Base-by-base conservation (phyloP, 2,113 vertebrate genomes). In the Sander lucioperca region DNA sequence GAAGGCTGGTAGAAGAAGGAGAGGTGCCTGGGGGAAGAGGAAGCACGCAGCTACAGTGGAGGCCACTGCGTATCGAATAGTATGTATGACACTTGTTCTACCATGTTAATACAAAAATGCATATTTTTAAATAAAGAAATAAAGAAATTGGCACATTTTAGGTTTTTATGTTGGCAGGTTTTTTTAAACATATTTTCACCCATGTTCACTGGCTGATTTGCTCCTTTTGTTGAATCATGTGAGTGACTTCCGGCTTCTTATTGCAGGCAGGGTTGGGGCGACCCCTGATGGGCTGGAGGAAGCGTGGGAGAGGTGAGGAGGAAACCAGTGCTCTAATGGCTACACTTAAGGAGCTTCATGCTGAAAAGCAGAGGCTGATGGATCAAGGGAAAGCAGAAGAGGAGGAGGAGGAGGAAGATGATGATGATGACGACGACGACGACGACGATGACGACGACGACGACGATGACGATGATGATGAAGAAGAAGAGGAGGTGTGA, bases 361-460 rank as follows among this genome's bases (percentile, higher is more conserved):
- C 69, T 15, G 86, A 95, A 27, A 95, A 94, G 80, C 86, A 11
- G 19, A 76, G 83, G 21, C 90, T 95, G 50, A 83, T 93, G 90
- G 92, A 83, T 83, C 27, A 89, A 50, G 56, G 74, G 30, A 85
- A 84, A 80, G 18, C 23, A 47, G 64, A 70, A 13, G 62, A 92
- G 0, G 92, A 90, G 0, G 91, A 90, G 0, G 89, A 85, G 0
- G 92, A 91, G 0, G 90, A 93, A 0, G 83, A 90, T 0, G 88
- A 93, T 0, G 88, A 92, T 0, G 91, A 94, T 0, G 93, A 93
- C 0, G 91, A 93, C 0, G 91, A 95, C 0, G 93, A 95, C 0
- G 94, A 94, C 0, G 93, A 94, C 0, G 92, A 94, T 0, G 92
- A 95, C 0, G 92, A 94, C 0, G 94, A 94, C 0, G 93, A 94